A percentile compares a stretch with the other conserved stretches of the same genome.
phyloP scores from a whole-genome alignment of 2,888 invertebrate species.

The Hylaea fasciaria region DNA sequence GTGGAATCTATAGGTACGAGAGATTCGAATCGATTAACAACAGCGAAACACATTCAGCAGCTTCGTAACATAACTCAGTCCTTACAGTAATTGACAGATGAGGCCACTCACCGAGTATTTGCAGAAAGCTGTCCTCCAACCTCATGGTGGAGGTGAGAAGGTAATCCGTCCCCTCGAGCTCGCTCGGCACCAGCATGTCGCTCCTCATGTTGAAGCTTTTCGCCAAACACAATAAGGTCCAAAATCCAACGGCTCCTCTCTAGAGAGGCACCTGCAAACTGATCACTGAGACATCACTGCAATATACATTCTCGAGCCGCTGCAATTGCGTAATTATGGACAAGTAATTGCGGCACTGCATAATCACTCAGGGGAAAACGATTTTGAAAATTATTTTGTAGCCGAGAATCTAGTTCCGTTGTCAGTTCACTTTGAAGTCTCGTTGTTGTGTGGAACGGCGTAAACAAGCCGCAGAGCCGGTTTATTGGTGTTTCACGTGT shows the following conservation, averaged over 20 bases:
- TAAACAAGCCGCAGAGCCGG: constrained; percentile 66
- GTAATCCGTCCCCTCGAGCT: constrained; percentile 87
- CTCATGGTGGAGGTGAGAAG: constrained; percentile 86
- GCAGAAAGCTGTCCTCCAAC: constrained; percentile 86
- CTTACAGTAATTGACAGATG: not conserved
- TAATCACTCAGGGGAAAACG: constrained; percentile 25
- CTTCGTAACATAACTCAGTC: too few species aligned
- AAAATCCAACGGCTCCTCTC: constrained; percentile 45
- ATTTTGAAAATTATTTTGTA: constrained; percentile 15
- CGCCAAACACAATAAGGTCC: constrained; percentile 51
- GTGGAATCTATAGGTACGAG: not conserved
- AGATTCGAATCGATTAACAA: not conserved
- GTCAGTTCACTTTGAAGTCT: constrained; percentile 51
- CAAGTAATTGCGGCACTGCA: constrained; percentile 17
- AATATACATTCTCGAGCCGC: constrained; percentile 40
- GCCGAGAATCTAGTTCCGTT: constrained; percentile 11
- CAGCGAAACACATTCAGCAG: not conserved
- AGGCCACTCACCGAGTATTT: constrained; percentile 84
- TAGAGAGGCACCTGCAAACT: constrained; percentile 43
- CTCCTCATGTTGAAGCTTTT: constrained; percentile 74
- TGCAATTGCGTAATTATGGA: constrained; percentile 36
- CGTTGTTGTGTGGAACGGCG: constrained; percentile 50
- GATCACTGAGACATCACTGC: constrained; percentile 43
- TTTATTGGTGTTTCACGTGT: constrained; percentile 62
- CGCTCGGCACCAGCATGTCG: constrained; percentile 81